A percentile compares a stretch with the other conserved stretches of the same genome.
These are phyloP conservation scores for Ochropacha duplaris DNA, from an alignment of 2,888 invertebrate genomes.

Conservation along the genomic window DNA sequence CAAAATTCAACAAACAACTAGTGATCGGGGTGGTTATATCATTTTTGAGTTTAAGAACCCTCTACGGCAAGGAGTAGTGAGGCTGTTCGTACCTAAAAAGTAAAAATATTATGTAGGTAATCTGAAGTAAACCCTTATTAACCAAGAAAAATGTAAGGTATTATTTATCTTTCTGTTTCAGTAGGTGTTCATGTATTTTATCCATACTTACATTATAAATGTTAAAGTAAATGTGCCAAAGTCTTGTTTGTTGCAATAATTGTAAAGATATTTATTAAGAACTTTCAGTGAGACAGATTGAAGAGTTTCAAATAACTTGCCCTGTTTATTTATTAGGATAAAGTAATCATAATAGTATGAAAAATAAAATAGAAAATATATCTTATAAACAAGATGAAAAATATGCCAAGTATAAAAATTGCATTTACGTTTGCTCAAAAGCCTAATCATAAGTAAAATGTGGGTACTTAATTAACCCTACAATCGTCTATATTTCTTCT, in stretches of 20 bases:
- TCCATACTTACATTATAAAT: constrained; percentile 27
- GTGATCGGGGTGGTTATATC: too few species aligned
- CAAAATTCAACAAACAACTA: background rate
- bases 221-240: constrained; percentile 66
- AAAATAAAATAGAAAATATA: background rate
- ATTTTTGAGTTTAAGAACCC: background rate
- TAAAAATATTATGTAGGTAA: background rate
- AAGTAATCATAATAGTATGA: background rate
- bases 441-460: constrained; percentile 41
- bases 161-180: background rate
- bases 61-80: background rate
- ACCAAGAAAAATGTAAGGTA: background rate
- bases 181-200: constrained; percentile 2
- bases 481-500: constrained; percentile 6
- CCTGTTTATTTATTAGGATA: background rate
- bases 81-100: background rate
- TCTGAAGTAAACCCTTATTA: background rate
- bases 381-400: background rate
- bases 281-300: constrained; percentile 21
- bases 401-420: constrained; percentile 16
- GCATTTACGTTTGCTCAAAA: constrained; percentile 54
- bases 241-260: constrained; percentile 65
- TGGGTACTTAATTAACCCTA: constrained; percentile 20
- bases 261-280: constrained; percentile 35
- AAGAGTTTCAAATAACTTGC: background rate